Percentiles rank a stretch among this genome's conserved stretches.
These are phyloP conservation scores for Odocoileus hemionus DNA, from an alignment of 2,113 vertebrate genomes.

Conservation along the genomic window DNA sequence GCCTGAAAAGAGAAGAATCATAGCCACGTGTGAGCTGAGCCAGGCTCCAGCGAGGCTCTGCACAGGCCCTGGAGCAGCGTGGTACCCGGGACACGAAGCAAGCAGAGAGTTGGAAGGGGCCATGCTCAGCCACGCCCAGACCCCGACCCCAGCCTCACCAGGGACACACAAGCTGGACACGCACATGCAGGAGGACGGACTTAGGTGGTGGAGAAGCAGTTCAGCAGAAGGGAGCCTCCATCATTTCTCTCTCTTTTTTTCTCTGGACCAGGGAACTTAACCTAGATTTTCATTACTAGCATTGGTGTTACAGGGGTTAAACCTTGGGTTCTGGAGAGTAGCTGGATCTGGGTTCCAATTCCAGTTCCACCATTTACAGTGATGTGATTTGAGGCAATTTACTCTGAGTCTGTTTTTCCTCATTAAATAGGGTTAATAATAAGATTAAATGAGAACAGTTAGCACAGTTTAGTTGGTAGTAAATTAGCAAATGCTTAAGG, in stretches of 20 bases:
- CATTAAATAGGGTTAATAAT: neutral
- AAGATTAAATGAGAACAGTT: neutral
- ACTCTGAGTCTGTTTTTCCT: neutral
- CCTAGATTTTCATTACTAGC: neutral
- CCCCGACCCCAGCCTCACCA: neutral
- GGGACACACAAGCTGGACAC: neutral
- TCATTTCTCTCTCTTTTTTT: neutral
- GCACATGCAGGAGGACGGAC: neutral
- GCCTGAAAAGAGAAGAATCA: slow-evolving; percentile 76
- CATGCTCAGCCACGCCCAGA: neutral
- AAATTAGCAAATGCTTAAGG: neutral
- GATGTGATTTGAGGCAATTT: neutral
- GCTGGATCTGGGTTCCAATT: neutral
- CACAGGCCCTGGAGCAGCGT: neutral
- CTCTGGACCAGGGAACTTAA: neutral
- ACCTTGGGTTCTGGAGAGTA: neutral
- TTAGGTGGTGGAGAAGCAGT: neutral
- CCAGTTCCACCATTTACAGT: neutral
- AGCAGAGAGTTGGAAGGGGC: slow-evolving; percentile 33
- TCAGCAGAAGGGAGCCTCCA: neutral
- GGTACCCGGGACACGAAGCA: slow-evolving; percentile 24
- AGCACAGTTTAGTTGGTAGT: neutral
- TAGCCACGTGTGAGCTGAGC: slow-evolving; percentile 57
- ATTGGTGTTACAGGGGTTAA: neutral
- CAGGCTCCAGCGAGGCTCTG: neutral